phyloP scores from a whole-genome alignment of 1,140 invertebrate genomes.

The Lamellibrachia luymesi region DNA sequence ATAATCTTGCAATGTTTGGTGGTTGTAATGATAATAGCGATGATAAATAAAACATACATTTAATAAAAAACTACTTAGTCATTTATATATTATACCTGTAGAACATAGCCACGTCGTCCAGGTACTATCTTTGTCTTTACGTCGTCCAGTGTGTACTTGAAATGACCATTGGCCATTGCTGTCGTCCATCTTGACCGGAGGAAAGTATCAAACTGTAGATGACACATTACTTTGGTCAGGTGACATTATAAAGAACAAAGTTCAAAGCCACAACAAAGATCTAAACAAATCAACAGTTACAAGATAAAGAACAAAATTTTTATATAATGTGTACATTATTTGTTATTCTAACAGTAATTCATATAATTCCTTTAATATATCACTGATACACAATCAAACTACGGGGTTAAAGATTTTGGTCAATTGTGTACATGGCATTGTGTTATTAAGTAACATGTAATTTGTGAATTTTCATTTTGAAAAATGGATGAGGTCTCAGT shows the following conservation, averaged over 20 bases:
- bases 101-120: conserved; percentile 37
- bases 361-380: too few relatives aligned
- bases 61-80: not conserved
- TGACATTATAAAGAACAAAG: not conserved
- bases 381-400: too few relatives aligned
- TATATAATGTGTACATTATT: not conserved
- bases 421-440: too few relatives aligned
- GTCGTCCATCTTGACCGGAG: conserved; percentile 38
- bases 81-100: conserved; percentile 34
- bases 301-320: too few relatives aligned
- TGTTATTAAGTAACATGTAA: not conserved
- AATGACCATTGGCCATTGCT: conserved; percentile 40
- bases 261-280: too few relatives aligned
- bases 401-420: too few relatives aligned
- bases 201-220: conserved; percentile 42
- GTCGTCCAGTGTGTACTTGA: conserved; percentile 43
- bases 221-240: not conserved
- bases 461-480: not conserved
- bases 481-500: not conserved
- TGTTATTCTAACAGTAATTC: not conserved
- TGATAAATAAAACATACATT: not conserved
- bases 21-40: too few relatives aligned
- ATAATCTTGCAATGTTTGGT: too few relatives aligned
- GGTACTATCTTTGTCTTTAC: conserved; percentile 41
- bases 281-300: too few relatives aligned